A percentile compares a stretch with the other conserved stretches of the same genome.
These are phyloP conservation scores for Myrmecobius fasciatus DNA, from an alignment of 2,113 vertebrate species.

Conservation along the genomic window DNA sequence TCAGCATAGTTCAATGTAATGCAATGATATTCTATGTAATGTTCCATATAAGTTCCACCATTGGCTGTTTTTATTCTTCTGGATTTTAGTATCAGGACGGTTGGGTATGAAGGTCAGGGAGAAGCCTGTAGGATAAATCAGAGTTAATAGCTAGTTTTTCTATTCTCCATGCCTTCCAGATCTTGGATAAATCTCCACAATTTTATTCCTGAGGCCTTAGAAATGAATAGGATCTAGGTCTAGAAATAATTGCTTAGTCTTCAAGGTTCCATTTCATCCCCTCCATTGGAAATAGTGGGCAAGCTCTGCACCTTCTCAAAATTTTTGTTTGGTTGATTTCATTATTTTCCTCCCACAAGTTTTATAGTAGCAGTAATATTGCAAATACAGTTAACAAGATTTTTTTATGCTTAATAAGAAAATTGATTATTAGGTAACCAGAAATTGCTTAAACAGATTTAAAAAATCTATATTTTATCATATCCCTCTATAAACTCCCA, in stretches of 20 bases:
- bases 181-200: background rate
- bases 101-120: background rate
- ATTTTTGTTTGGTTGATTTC: slow-evolving; percentile 16
- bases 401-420: slow-evolving; percentile 5
- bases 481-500: background rate
- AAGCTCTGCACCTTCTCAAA: background rate
- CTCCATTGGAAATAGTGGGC: background rate
- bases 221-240: slow-evolving; percentile 1
- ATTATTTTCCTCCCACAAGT: slow-evolving; percentile 5
- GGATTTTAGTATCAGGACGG: slow-evolving; percentile 17
- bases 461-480: background rate
- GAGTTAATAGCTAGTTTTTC: background rate
- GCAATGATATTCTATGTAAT: background rate
- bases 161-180: background rate
- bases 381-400: background rate
- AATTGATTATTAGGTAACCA: slow-evolving; percentile 19
- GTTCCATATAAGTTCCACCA: background rate
- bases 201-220: slow-evolving; percentile 10
- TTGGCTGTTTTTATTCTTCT: background rate
- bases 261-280: background rate
- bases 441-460: slow-evolving; percentile 24
- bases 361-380: background rate
- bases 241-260: background rate
- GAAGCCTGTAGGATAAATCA: background rate
- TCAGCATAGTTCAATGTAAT: background rate